Percentiles rank a stretch among this genome's conserved stretches.
These are phyloP conservation scores for Serrognathus titanus DNA, from an alignment of 2,888 invertebrate species.

Conservation along the genomic window DNA sequence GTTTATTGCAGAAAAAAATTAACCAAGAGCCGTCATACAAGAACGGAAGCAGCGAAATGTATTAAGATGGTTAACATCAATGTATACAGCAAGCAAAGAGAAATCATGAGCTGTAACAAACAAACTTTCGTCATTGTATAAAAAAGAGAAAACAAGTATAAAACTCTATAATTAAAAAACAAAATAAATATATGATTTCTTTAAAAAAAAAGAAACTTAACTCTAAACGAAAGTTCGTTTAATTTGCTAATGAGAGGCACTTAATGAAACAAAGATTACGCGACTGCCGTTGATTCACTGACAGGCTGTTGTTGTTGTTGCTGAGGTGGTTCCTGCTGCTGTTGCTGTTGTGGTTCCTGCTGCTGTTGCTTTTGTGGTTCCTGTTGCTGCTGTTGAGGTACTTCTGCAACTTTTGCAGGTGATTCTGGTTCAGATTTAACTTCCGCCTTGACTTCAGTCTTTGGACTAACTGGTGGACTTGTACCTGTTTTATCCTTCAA, in stretches of 20 bases:
- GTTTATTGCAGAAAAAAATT: not conserved
- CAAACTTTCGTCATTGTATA: constrained; percentile 16
- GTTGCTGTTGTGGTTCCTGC: constrained; percentile 10
- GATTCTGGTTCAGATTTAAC: not conserved
- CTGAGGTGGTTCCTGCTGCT: constrained; percentile 11
- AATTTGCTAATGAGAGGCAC: constrained; percentile 13
- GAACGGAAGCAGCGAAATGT: not conserved
- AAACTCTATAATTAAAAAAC: constrained; percentile 14
- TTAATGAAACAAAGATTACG: constrained; percentile 6
- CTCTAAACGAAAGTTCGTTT: constrained; percentile 16
- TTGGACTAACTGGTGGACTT: not conserved
- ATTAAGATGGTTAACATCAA: constrained; percentile 1
- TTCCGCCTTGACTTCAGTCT: not conserved
- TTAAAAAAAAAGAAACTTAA: constrained; percentile 5
- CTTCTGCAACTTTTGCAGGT: constrained; percentile 10
- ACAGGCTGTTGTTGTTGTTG: constrained; percentile 11
- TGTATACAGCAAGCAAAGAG: not conserved
- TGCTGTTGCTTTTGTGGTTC: constrained; percentile 8
- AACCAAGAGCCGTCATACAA: not conserved
- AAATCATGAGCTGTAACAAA: constrained; percentile 4
- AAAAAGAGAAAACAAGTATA: constrained; percentile 14
- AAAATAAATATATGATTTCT: constrained; percentile 6
- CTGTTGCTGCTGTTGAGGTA: constrained; percentile 8
- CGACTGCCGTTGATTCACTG: constrained; percentile 11
- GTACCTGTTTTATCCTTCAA: constrained; percentile 20